Conservation (phyloP, 2,797 vertebrate genomes). For the Cossypha polioptera region DNA sequence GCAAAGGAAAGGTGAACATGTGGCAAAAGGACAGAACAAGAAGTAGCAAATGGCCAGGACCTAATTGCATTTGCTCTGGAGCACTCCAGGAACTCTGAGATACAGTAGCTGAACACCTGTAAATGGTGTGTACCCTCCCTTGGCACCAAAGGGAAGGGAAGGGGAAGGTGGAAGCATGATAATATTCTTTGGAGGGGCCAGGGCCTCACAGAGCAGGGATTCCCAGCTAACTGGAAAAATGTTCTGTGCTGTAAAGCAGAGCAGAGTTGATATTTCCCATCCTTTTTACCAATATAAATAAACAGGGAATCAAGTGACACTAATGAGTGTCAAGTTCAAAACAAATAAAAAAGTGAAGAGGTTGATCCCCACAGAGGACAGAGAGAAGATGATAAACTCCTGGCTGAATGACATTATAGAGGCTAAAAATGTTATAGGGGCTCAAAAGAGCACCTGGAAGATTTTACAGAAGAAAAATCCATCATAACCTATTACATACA, state of each 20-base stretch:
- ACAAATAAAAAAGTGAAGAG: neutral
- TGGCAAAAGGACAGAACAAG: neutral
- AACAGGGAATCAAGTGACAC: neutral
- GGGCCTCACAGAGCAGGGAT: neutral
- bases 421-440: neutral
- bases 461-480: neutral
- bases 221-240: neutral
- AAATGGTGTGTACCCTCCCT: neutral
- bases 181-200: neutral
- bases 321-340: neutral
- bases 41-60: neutral
- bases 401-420: neutral
- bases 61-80: neutral
- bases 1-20: neutral
- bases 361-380: neutral
- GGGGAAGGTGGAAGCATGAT: neutral
- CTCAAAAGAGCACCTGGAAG: neutral
- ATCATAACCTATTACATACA: neutral
- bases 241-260: neutral
- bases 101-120: neutral
- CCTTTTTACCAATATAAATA: neutral
- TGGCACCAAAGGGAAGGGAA: neutral
- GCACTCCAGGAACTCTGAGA: neutral
- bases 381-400: neutral
- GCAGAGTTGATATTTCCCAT: neutral